Conservation (phyloP, 2,888 invertebrate species). For the Drosophila cracens region DNA sequence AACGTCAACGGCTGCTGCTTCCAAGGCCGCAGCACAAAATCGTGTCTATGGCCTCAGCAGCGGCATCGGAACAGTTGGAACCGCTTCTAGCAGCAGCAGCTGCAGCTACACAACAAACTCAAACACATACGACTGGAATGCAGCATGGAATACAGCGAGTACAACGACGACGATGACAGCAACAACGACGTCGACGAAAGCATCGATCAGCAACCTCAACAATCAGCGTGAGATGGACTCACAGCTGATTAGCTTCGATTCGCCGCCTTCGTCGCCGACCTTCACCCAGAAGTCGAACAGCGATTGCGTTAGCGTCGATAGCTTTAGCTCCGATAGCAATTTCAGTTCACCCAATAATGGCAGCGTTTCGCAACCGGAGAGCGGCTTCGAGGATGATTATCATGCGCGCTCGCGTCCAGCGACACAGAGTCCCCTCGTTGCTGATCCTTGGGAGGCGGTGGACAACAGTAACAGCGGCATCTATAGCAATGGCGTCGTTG, state of each 20-base stretch:
- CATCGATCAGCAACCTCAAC: slow-evolving; percentile 31
- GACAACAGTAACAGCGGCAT: slow-evolving; percentile 62
- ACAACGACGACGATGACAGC: slow-evolving; percentile 30
- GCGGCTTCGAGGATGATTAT: slow-evolving; percentile 94
- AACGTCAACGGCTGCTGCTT: slow-evolving; percentile 58
- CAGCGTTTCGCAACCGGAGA: slow-evolving; percentile 90
- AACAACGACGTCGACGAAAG: neutral
- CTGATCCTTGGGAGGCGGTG: slow-evolving; percentile 84
- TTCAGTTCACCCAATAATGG: slow-evolving; percentile 86
- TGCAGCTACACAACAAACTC: neutral
- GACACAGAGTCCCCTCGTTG: slow-evolving; percentile 81
- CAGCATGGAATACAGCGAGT: slow-evolving; percentile 73
- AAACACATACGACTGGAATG: slow-evolving; percentile 73
- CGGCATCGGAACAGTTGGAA: slow-evolving; percentile 52
- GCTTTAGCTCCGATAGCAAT: slow-evolving; percentile 91
- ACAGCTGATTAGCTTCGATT: slow-evolving; percentile 89
- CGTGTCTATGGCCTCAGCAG: slow-evolving; percentile 81
- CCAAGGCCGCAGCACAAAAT: slow-evolving; percentile 66
- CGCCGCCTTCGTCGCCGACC: slow-evolving; percentile 91
- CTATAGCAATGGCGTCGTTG: slow-evolving; percentile 43
- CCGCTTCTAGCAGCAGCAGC: slow-evolving; percentile 16
- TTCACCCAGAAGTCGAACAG: slow-evolving; percentile 91
- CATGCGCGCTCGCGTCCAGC: slow-evolving; percentile 85
- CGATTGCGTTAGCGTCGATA: slow-evolving; percentile 90
- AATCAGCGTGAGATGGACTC: slow-evolving; percentile 57